Evolutionary conservation across 2,797 vertebrate genomes (phyloP).

Genomic region (Euphonia xanthogaster): DNA sequence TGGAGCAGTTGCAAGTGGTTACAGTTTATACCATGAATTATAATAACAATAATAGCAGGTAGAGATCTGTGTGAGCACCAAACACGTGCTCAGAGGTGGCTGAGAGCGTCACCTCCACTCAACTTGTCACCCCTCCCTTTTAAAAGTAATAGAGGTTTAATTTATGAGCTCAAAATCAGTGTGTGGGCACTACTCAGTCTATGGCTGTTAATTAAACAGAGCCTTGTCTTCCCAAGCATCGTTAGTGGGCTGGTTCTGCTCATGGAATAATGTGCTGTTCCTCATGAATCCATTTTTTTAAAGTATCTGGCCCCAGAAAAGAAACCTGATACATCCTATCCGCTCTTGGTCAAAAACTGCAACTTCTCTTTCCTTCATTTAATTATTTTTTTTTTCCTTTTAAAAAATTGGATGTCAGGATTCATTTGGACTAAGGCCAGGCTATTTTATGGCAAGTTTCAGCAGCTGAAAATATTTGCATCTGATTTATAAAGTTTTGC

Average conservation of each 20-base stretch:
- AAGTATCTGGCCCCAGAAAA: neutral
- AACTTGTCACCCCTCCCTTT: neutral
- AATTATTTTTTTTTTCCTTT: neutral
- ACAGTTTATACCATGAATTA: slow-evolving; percentile 63
- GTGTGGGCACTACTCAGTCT: neutral
- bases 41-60: slow-evolving; percentile 49
- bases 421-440: slow-evolving; percentile 47
- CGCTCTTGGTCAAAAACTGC: slow-evolving; percentile 9
- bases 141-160: neutral
- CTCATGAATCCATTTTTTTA: neutral
- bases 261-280: neutral
- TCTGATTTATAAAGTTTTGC: slow-evolving; percentile 64
- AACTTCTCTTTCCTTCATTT: neutral
- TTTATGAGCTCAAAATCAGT: neutral
- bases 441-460: slow-evolving; percentile 43
- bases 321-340: slow-evolving; percentile 31
- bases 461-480: slow-evolving; percentile 60
- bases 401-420: slow-evolving; percentile 52
- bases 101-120: neutral
- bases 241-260: neutral
- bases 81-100: neutral
- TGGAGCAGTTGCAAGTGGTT: slow-evolving; percentile 50
- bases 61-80: neutral
- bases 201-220: neutral
- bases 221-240: neutral